Conservation (phyloP, 1,140 invertebrate genomes). For the Zaprionus gabonicus region DNA sequence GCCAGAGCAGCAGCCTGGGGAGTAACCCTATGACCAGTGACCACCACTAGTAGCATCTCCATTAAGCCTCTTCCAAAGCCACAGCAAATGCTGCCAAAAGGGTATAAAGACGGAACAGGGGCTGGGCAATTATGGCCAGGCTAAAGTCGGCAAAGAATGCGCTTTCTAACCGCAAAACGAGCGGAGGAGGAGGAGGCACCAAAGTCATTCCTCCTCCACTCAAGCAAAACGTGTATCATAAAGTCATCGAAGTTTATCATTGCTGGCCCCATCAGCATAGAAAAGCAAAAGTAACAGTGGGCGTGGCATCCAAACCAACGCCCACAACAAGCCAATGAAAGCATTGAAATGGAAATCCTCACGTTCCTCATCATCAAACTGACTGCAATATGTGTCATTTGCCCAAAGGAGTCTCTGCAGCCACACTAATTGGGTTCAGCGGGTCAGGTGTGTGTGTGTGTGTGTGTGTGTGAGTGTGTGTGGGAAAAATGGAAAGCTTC, state of each 20-base stretch:
- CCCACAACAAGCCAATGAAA: background rate
- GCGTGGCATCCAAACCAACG: constrained; percentile 44
- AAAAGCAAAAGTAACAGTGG: constrained; percentile 49
- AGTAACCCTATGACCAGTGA: background rate
- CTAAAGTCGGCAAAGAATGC: constrained; percentile 34
- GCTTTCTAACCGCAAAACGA: constrained; percentile 42
- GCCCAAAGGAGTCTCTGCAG: constrained; percentile 30
- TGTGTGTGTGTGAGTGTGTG: too few species aligned
- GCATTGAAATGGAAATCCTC: constrained; percentile 68
- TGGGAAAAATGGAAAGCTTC: constrained; percentile 53
- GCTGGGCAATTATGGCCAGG: constrained; percentile 43
- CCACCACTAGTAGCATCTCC: too few species aligned
- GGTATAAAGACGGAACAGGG: constrained; percentile 50
- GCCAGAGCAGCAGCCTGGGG: too few species aligned
- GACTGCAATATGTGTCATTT: constrained; percentile 72
- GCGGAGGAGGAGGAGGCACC: constrained; percentile 6
- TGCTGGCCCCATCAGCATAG: constrained; percentile 43
- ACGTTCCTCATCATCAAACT: background rate
- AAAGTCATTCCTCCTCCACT: background rate
- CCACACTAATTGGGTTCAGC: constrained; percentile 75
- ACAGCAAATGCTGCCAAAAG: constrained; percentile 74
- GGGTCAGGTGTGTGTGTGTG: constrained; percentile 50
- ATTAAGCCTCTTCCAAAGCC: constrained; percentile 50
- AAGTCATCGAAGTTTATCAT: constrained; percentile 81
- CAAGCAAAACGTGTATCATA: constrained; percentile 50